Conservation (phyloP, 2,113 vertebrate species). For the Sphyrna mokarran region DNA sequence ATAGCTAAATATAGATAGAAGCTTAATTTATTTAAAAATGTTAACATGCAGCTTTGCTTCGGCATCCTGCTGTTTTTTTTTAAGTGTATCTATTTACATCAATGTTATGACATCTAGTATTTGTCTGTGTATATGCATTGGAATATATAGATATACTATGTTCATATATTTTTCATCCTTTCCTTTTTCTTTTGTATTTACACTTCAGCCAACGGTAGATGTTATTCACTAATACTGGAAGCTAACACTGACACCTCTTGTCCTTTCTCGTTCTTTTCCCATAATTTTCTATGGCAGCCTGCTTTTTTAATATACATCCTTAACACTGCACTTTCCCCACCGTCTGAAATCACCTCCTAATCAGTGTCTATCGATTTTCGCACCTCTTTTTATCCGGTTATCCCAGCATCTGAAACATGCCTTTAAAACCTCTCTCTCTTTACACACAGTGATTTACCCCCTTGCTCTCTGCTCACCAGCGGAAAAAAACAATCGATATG, state of each 20-base stretch:
- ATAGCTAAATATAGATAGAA: slow-evolving; percentile 32
- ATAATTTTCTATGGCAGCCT: neutral
- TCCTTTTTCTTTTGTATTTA: neutral
- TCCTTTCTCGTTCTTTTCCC: neutral
- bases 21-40: slow-evolving; percentile 25
- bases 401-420: slow-evolving; percentile 78
- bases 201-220: neutral
- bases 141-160: slow-evolving; percentile 4
- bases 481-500: slow-evolving; percentile 75
- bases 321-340: neutral
- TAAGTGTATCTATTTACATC: neutral
- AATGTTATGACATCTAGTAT: slow-evolving; percentile 9
- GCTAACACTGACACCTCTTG: neutral
- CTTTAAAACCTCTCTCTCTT: slow-evolving; percentile 76
- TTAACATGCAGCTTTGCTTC: slow-evolving; percentile 21
- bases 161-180: neutral
- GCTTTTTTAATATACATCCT: neutral
- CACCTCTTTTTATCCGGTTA: slow-evolving; percentile 80
- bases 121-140: neutral
- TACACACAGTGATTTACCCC: slow-evolving; percentile 85
- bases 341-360: slow-evolving; percentile 50
- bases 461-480: slow-evolving; percentile 65
- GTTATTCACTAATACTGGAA: neutral
- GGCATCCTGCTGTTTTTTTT: slow-evolving; percentile 1
- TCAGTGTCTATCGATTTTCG: slow-evolving; percentile 79